A percentile compares a stretch with the other conserved stretches of the same genome.
Conservation (phyloP, 2,797 vertebrate species). For the Eurystomus glaucurus region DNA sequence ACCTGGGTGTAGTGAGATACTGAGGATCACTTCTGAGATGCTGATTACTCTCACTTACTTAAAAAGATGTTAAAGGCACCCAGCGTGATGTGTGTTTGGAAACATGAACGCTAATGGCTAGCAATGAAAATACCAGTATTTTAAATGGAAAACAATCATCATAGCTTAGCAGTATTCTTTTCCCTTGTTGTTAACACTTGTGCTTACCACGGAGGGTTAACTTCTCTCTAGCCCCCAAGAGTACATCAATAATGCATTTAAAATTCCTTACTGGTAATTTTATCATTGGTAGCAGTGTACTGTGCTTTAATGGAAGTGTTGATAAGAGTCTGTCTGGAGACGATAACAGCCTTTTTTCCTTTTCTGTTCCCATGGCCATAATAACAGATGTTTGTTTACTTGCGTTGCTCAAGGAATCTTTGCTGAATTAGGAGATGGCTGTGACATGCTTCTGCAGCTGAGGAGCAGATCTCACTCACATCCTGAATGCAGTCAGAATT, state of each 20-base stretch:
- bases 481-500: not conserved
- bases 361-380: not conserved
- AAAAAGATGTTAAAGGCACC: not conserved
- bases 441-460: not conserved
- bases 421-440: not conserved
- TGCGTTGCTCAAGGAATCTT: not conserved
- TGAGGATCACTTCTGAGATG: not conserved
- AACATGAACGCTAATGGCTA: not conserved
- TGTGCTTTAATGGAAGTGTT: slow-evolving; percentile 56
- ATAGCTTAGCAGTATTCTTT: not conserved
- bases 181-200: not conserved
- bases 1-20: not conserved
- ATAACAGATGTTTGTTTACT: slow-evolving; percentile 26
- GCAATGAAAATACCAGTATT: not conserved
- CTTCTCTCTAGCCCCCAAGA: not conserved
- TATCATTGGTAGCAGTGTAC: slow-evolving; percentile 34
- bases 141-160: not conserved
- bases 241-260: slow-evolving; percentile 44
- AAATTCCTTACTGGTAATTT: slow-evolving; percentile 59
- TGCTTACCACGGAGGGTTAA: slow-evolving; percentile 43
- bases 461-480: not conserved
- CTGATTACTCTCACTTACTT: not conserved
- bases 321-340: slow-evolving; percentile 59
- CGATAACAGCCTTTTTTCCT: slow-evolving; percentile 16
- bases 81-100: not conserved